These are phyloP conservation scores for Datnioides undecimradiatus DNA, from an alignment of 2,113 vertebrate species.

Conservation along the genomic window DNA sequence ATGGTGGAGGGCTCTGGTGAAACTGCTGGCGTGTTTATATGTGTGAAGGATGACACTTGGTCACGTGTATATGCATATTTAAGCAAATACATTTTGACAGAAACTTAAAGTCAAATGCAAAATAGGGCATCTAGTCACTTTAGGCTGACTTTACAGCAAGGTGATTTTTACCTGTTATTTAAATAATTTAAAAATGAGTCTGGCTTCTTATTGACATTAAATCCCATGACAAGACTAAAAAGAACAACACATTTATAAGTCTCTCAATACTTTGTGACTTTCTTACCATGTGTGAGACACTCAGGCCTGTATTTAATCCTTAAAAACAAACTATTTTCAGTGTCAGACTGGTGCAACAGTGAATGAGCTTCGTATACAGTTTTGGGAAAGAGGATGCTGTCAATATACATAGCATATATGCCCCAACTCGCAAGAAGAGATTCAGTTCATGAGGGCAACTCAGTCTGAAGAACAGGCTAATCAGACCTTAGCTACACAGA, in stretches of 20 bases:
- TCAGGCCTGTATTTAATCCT: not conserved
- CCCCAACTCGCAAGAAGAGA: not conserved
- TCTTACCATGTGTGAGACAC: not conserved
- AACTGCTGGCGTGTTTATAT: slow-evolving; percentile 63
- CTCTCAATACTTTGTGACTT: slow-evolving; percentile 3
- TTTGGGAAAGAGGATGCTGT: not conserved
- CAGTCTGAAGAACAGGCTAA: not conserved
- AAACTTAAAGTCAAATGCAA: slow-evolving; percentile 73
- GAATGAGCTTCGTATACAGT: not conserved
- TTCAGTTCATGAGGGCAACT: too few relatives aligned
- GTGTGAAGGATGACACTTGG: slow-evolving; percentile 69
- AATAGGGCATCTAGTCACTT: slow-evolving; percentile 47
- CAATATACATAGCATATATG: too few relatives aligned
- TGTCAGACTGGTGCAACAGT: not conserved
- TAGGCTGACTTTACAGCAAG: slow-evolving; percentile 51
- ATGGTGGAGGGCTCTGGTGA: slow-evolving; percentile 66
- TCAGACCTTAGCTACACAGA: slow-evolving; percentile 1
- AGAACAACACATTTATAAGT: slow-evolving; percentile 6
- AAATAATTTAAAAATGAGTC: slow-evolving; percentile 29
- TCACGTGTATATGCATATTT: slow-evolving; percentile 71
- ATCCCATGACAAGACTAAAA: slow-evolving; percentile 19
- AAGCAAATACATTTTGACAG: slow-evolving; percentile 58
- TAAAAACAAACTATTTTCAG: not conserved
- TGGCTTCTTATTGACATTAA: slow-evolving; percentile 11
- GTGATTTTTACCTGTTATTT: slow-evolving; percentile 52